These are phyloP conservation scores for rabbit (Oryctolagus cuniculus) DNA, from an alignment of 2,113 vertebrate genomes.

Conservation along the genomic window DNA sequence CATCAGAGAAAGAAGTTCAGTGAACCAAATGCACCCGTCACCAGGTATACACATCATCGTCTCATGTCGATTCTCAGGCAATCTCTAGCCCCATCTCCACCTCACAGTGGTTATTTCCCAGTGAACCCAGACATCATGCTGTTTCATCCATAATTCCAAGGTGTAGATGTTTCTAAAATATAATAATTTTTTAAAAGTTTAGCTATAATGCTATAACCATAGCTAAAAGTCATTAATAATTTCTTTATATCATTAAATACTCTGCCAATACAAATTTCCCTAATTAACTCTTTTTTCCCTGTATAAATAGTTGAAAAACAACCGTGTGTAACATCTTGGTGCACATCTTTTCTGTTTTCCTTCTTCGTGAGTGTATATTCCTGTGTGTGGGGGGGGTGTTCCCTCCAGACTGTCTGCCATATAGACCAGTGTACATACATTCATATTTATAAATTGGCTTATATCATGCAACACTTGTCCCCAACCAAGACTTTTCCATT, in stretches of 20 bases:
- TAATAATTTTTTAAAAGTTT: background rate
- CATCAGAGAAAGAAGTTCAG: background rate
- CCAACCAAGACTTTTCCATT: background rate
- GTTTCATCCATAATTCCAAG: slow-evolving; percentile 7
- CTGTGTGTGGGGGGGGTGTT: background rate
- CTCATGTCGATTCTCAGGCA: background rate
- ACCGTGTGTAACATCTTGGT: background rate
- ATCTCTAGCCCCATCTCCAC: background rate
- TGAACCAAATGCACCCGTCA: rapidly evolving
- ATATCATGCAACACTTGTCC: background rate
- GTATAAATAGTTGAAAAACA: slow-evolving; percentile 14
- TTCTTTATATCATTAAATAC: slow-evolving; percentile 11
- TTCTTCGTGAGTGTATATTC: background rate
- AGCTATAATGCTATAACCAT: background rate
- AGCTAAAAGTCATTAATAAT: background rate
- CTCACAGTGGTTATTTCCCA: background rate
- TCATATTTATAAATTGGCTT: background rate
- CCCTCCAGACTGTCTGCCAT: background rate
- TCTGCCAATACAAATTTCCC: background rate
- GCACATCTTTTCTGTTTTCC: background rate
- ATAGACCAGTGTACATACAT: background rate
- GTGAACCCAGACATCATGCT: background rate
- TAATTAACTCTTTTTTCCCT: background rate
- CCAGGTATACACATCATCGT: background rate
- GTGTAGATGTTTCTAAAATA: background rate